Evolutionary conservation across 1,140 invertebrate genomes (phyloP), one percentile per base, ranked within the genome.

Genomic region (Brachionus angularis): DNA sequence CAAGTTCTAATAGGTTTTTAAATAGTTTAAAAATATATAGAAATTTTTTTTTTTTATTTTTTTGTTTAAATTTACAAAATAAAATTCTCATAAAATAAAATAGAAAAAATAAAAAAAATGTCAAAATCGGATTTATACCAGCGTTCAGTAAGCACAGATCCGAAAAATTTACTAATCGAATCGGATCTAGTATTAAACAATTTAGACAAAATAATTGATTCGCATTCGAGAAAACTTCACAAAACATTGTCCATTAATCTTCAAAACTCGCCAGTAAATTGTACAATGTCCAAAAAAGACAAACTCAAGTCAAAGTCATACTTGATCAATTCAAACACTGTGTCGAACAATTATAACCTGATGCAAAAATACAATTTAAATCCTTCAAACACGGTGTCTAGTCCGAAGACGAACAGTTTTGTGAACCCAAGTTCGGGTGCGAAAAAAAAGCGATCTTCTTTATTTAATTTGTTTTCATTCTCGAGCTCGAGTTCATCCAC

Each of bases 301-400:
- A 58, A 58, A 58, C 23, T 58, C 16, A 58, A 58, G 10, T 58
- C 53, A 23, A 58, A 58, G 21, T 58, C 53, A 12, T 58, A 58
- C 25, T 58, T 58, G 14, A 58, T 58, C 3, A 58, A 25, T 58
- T 58, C 53, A n/a, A 34, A n/a, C n/a, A n/a, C n/a, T n/a, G n/a
- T n/a, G n/a, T n/a, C n/a, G n/a, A n/a, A n/a, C n/a, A n/a, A n/a
- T n/a, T n/a, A n/a, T n/a, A n/a, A n/a, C n/a, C n/a, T n/a, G n/a
- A n/a, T n/a, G n/a, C n/a, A n/a, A n/a, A n/a, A n/a, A n/a, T n/a
- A n/a, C n/a, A n/a, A n/a, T n/a, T n/a, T n/a, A n/a, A n/a, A n/a
- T n/a, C 16, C 39, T 14, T 42, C 39, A n/a, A 42, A 14, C 39
- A 42, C 39, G 2, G 16, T 42, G 16, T 42, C 39, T 3, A n/a